A percentile compares a stretch with the other conserved stretches of the same genome.
Conservation (phyloP, 2,113 vertebrate genomes). For the Mesembrinibis cayennensis region DNA sequence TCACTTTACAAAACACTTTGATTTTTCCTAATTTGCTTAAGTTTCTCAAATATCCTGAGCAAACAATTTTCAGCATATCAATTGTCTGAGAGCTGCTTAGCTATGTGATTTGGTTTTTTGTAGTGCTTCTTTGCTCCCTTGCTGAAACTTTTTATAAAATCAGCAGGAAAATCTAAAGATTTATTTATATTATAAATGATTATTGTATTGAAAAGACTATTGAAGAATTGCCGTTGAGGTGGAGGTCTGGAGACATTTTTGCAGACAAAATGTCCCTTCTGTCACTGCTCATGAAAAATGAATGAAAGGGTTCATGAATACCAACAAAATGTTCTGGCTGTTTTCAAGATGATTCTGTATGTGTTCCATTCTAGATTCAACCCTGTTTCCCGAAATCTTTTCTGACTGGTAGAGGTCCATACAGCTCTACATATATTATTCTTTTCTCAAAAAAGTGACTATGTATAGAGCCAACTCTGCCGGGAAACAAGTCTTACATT, state of each 20-base stretch:
- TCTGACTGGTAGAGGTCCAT: background rate
- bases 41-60: background rate
- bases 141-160: background rate
- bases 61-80: background rate
- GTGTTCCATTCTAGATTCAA: background rate
- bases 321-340: background rate
- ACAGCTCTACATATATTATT: background rate
- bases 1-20: background rate
- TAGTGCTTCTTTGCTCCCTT: background rate
- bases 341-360: background rate
- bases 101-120: background rate
- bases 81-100: background rate
- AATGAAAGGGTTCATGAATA: background rate
- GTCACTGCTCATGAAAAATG: background rate
- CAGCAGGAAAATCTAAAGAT: background rate
- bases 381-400: background rate
- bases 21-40: background rate
- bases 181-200: background rate
- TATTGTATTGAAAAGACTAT: background rate
- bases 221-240: background rate
- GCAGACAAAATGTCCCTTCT: background rate
- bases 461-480: background rate
- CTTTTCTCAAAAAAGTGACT: background rate
- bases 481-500: background rate
- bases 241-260: background rate